These are phyloP conservation scores for Channa argus DNA, from an alignment of 2,113 vertebrate species.

Conservation along the genomic window DNA sequence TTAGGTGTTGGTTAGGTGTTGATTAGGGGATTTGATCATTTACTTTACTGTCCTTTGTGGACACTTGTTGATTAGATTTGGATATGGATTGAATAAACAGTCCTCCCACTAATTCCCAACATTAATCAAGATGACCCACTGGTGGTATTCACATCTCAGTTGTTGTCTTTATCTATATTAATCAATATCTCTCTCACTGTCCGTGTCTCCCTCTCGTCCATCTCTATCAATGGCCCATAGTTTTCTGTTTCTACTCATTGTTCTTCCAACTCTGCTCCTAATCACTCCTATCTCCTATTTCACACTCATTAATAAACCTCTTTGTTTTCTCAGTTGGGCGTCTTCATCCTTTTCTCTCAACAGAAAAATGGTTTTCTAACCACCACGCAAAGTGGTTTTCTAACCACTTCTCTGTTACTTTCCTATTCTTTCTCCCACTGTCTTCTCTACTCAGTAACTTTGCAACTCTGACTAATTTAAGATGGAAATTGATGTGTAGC, in stretches of 20 bases:
- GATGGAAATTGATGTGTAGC: background rate
- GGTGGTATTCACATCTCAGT: background rate
- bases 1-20: background rate
- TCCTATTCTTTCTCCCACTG: too few species aligned
- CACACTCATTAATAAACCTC: background rate
- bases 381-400: background rate
- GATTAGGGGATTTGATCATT: background rate
- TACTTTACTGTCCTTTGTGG: background rate
- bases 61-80: too few species aligned
- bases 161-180: background rate
- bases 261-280: background rate
- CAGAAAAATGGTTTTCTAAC: background rate
- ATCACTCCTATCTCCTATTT: background rate
- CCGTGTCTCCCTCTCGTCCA: background rate
- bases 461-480: background rate
- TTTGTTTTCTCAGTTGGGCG: background rate
- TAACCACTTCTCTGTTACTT: background rate
- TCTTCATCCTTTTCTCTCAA: background rate
- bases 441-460: background rate
- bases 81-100: too few species aligned
- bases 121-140: background rate
- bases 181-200: conserved; percentile 2
- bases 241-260: background rate
- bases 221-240: background rate
- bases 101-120: too few species aligned